Base-by-base conservation (phyloP, 2,888 invertebrate genomes). In the Andrena praecox region DNA sequence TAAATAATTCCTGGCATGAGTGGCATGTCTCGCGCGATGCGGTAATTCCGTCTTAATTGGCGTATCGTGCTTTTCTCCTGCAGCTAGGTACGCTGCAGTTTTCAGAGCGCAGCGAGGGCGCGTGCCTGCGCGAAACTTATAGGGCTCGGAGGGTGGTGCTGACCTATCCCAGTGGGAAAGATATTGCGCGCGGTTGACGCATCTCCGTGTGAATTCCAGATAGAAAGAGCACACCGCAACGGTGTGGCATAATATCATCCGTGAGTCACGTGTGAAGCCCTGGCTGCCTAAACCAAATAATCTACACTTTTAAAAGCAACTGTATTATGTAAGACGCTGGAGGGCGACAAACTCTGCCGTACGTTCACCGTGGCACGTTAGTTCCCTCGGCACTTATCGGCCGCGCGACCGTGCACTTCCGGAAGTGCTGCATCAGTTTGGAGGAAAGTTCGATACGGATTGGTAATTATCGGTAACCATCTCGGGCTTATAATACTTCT, bases 291-390 rank as follows among this genome's bases (percentile, higher is more conserved):
- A 60, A 42, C 33, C 54, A 56, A 78, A 59, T 66, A 50, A 24
- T 60, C 48, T n/a, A 52, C 35, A 50, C 31, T 59, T 78, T 72
- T 56, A 20, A 62, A 50, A 35, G 27, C 42, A 31, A 27, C 31
- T n/a, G 3, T 31, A 27, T 72, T 74, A 68, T 31, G 59, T 71
- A 68, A 80, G 68, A 3, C 6, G 16, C 33, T 12, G 6, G 33
- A 29, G 68, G 67, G 62, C 60, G 79, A 83, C 83, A 85, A 85
- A 68, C 63, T 78, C 54, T 77, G 71, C 59, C 50, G 24, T 68
- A 35, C 52, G 42, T 70, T 71, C 64, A 72, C 78, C 33, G 54
- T 2, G n/a, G 29, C 29, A 42, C 31, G 42, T 52, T 56, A 54
- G 24, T 20, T 42, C 50, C 10, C 31, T 48, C 24, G 1, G 12